Percentiles rank a stretch among this genome's conserved stretches.
Conservation (phyloP, 2,113 vertebrate genomes). For the Prochilodus magdalenae region DNA sequence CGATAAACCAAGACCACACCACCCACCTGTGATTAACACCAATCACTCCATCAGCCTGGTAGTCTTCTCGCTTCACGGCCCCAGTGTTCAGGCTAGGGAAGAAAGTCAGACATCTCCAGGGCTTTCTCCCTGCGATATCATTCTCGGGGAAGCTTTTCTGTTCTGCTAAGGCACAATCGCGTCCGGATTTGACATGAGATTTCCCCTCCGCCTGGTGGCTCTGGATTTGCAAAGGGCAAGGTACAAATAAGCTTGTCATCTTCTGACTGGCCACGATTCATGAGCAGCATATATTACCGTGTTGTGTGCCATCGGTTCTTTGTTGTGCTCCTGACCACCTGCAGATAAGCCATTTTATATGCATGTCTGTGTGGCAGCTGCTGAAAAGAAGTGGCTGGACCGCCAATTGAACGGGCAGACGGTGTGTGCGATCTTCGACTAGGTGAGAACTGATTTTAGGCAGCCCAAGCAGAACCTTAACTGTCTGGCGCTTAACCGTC, state of each 20-base stretch:
- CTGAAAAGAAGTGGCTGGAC: background rate
- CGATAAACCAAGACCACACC: no score
- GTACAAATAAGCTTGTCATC: conserved; percentile 3
- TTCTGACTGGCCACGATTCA: background rate
- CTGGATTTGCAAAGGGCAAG: conserved; percentile 6
- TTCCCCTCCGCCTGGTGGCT: background rate
- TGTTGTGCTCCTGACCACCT: conserved; percentile 11
- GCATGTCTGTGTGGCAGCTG: background rate
- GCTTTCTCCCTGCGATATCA: background rate
- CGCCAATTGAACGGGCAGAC: background rate
- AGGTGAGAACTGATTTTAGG: background rate
- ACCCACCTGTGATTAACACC: background rate
- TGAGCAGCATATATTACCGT: conserved; percentile 8
- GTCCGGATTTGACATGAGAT: conserved; percentile 1
- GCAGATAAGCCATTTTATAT: conserved; percentile 1
- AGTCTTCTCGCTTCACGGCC: background rate
- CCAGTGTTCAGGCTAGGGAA: background rate
- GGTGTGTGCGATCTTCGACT: background rate
- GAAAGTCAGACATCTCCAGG: background rate
- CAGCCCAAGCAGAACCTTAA: background rate
- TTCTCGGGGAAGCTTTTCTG: background rate
- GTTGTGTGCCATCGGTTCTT: conserved; percentile 3
- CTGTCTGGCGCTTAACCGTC: background rate
- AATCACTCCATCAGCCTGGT: background rate
- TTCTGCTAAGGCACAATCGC: background rate